Base-by-base conservation (phyloP, 2,888 invertebrate species). In the Melanophora roralis region DNA sequence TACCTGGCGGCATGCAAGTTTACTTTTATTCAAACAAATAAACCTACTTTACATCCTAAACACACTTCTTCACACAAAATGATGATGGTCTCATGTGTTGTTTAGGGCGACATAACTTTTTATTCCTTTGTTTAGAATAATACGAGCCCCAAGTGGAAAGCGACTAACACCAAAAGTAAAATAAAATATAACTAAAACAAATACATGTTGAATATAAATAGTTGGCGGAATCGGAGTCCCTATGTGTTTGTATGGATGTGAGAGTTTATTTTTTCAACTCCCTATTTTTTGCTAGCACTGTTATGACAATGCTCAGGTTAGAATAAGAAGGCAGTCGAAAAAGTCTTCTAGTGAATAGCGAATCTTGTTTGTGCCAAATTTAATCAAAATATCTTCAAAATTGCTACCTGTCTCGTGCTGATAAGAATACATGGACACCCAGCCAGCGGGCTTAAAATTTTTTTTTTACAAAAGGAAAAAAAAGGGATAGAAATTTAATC, bases 61-160 rank as follows among this genome's bases (percentile, higher is more conserved):
- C 60, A 64, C 40, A 78, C 32, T 49, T 49, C 14, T 53, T 40
- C 62, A 67, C 67, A 32, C 32, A 59, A 51, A 57, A 69, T 60
- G 62, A 73, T 62, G 71, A 40, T 72, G 85, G 85, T 83, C 86
- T 85, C 88, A 87, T 88, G 85, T 87, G 88, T 84, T 81, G 73
- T 81, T 82, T 73, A 62, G 83, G 76, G 83, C 82, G 84, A 84
- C 86, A 87, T 84, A 87, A 87, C 82, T 85, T 88, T 88, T 86
- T 88, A 88, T 86, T 85, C 85, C 84, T 85, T 85, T 86, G 88
- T 85, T 88, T 88, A 88, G 88, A 88, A 84, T 84, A 86, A 85
- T 80, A 78, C 60, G 80, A 76, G 76, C 67, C 68, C 68, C 77
- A 36, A 67, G 82, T 69, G 77, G 47, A 57, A 43, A 53, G 65